Percentiles rank a stretch among this genome's conserved stretches.
Conservation (phyloP, 1,140 invertebrate genomes). For the Caerostris extrusa region DNA sequence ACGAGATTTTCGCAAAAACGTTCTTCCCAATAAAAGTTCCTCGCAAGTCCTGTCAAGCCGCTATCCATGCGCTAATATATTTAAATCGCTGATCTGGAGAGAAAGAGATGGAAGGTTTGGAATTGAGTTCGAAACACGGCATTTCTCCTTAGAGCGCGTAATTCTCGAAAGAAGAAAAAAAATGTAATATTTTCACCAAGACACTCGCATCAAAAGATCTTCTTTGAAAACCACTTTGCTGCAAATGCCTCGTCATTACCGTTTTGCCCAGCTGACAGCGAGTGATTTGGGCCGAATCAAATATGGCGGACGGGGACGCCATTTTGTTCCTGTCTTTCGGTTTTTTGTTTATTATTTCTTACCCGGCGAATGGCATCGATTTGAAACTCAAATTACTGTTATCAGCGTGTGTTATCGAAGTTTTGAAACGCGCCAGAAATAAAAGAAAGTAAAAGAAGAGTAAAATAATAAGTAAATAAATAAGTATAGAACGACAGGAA, state of each 20-base stretch:
- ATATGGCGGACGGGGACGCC: background rate
- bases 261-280: background rate
- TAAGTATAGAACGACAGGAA: background rate
- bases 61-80: background rate
- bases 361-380: background rate
- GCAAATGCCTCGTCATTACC: slow-evolving; percentile 37
- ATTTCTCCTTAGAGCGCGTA: background rate
- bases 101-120: background rate
- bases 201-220: no score
- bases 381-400: background rate
- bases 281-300: background rate
- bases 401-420: background rate
- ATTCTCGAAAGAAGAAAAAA: background rate
- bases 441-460: background rate
- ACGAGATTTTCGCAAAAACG: no score
- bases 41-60: background rate
- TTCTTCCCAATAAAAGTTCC: no score
- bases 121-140: background rate
- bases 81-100: background rate
- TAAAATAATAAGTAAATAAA: background rate
- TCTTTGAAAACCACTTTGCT: background rate
- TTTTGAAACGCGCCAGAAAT: background rate
- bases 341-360: background rate
- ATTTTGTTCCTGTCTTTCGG: background rate
- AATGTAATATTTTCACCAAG: no score